phyloP scores from a whole-genome alignment of 2,113 vertebrate species.

The Platichthys flesus region DNA sequence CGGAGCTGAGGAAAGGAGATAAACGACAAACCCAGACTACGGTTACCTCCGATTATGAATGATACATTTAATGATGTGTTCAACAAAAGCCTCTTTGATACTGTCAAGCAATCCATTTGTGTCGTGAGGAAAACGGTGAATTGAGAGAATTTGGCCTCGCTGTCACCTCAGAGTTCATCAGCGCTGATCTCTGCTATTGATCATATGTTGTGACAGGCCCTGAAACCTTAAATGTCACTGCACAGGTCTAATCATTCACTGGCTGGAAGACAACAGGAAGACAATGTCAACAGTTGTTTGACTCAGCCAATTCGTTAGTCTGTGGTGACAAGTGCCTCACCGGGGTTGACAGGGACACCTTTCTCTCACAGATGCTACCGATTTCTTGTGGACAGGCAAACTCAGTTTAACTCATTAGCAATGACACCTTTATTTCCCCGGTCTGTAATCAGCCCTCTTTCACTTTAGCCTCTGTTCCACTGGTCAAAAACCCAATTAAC shows the following conservation, averaged over 20 bases:
- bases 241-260: slow-evolving; percentile 22
- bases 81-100: slow-evolving; percentile 29
- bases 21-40: slow-evolving; percentile 42
- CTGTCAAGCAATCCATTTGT: no score
- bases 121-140: no score
- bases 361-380: slow-evolving; percentile 10
- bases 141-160: no score
- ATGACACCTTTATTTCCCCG: not conserved
- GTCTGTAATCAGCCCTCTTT: slow-evolving; percentile 1
- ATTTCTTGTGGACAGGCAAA: slow-evolving; percentile 10
- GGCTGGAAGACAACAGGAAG: slow-evolving; percentile 8
- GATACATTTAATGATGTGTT: slow-evolving; percentile 33
- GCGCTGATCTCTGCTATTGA: not conserved
- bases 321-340: slow-evolving; percentile 34
- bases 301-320: slow-evolving; percentile 13
- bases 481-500: not conserved
- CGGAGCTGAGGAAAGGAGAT: slow-evolving; percentile 35
- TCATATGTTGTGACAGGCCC: slow-evolving; percentile 11
- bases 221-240: slow-evolving; percentile 3
- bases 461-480: not conserved
- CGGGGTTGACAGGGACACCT: slow-evolving; percentile 16
- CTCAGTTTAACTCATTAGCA: slow-evolving; percentile 29
- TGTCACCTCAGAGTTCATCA: slow-evolving; percentile 1
- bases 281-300: slow-evolving; percentile 22
- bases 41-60: slow-evolving; percentile 28